phyloP scores from a whole-genome alignment of 2,113 vertebrate species.

The Mobula birostris region DNA sequence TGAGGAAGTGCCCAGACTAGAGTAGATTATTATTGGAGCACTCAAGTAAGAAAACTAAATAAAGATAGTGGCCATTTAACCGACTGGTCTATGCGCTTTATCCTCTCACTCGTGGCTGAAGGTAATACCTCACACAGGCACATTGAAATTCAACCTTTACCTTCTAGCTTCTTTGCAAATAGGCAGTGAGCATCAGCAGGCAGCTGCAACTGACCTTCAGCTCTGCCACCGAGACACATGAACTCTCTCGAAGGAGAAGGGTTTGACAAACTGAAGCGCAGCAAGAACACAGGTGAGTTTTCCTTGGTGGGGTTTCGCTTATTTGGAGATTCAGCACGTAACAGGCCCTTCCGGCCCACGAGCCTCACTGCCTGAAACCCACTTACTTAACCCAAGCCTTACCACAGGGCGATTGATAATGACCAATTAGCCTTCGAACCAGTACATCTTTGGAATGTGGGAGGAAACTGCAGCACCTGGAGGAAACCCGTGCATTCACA shows the following conservation, averaged over 20 bases:
- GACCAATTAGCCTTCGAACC: too few species aligned
- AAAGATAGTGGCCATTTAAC: neutral
- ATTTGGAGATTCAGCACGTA: too few species aligned
- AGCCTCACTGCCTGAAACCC: too few species aligned
- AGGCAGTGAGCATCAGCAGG: neutral
- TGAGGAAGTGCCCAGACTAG: neutral
- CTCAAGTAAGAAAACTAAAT: neutral
- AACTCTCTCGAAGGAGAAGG: too few species aligned
- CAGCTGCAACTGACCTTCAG: neutral
- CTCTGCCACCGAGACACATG: neutral
- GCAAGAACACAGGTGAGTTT: neutral
- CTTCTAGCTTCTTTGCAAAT: neutral
- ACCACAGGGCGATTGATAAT: too few species aligned
- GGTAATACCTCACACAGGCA: neutral
- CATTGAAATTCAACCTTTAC: neutral
- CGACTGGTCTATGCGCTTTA: too few species aligned
- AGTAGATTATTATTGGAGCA: conserved; percentile 12
- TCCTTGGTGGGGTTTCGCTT: neutral
- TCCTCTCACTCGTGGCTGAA: neutral
- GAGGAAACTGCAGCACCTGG: too few species aligned
- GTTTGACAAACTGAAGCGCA: neutral
- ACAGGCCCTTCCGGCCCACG: too few species aligned
- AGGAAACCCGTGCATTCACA: too few species aligned
- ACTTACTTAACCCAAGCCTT: too few species aligned
- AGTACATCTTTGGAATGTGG: too few species aligned